Evolutionary conservation across 2,888 invertebrate genomes (phyloP), one percentile per base, ranked within the genome.

Genomic region (Chydorus sphaericus): DNA sequence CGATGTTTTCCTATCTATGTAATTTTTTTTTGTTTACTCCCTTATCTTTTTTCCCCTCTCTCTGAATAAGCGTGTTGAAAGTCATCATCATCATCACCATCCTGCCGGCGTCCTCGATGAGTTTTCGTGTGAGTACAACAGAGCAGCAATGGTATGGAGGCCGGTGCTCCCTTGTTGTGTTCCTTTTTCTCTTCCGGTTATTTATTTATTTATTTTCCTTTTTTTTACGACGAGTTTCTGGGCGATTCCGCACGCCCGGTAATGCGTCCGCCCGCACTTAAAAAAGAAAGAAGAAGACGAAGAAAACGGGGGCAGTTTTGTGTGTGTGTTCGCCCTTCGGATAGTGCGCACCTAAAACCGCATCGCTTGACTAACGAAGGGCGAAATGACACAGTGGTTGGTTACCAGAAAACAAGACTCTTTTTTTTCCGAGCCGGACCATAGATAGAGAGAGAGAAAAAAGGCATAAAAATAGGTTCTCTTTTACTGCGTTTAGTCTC

Each of bases 331-430:
- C 8, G 8, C 33, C 8, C 8, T 14, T 33, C 33, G 8, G 33
- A 10, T 33, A 14, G n/a, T n/a, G n/a, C n/a, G n/a, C n/a, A n/a
- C n/a, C n/a, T n/a, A n/a, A n/a, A n/a, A n/a, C n/a, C n/a, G 33
- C 33, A 33, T 26, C 44, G 44, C 44, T 44, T 44, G 44, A 28
- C 28, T 44, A 44, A 44, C 44, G 26, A 16, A 44, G 44, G 44
- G 44, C 44, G 44, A 44, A 44, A 44, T 44, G 44, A 44, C 44
- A 44, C 44, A 44, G 44, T 44, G 44, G 44, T 44, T 44, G 23
- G n/a, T n/a, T n/a, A n/a, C n/a, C n/a, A n/a, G n/a, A n/a, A n/a
- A n/a, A n/a, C n/a, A n/a, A n/a, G n/a, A 23, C 26, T 44, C 28
- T 36, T 36, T 2, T 36, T 36, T 36, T 36, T 16, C 16, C 44